A percentile compares a stretch with the other conserved stretches of the same genome.
Conservation (phyloP, 2,888 invertebrate species). For the Mesorhabditis spiculigera region DNA sequence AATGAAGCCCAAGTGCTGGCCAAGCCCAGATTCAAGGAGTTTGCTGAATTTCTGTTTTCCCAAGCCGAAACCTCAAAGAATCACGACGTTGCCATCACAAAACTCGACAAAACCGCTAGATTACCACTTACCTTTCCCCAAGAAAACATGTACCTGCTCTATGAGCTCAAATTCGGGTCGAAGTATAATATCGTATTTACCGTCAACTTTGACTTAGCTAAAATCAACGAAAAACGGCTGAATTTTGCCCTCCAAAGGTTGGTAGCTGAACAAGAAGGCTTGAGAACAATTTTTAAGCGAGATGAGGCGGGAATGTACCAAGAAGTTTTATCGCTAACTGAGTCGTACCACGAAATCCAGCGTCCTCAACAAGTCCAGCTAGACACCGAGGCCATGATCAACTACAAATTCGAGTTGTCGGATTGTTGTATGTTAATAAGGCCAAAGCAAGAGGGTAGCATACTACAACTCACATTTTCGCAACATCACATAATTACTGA, state of each 20-base stretch:
- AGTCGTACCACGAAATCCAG: constrained; percentile 23
- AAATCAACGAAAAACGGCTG: constrained; percentile 19
- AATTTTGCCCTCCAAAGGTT: constrained; percentile 22
- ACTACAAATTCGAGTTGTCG: constrained; percentile 20
- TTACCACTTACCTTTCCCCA: constrained; percentile 42
- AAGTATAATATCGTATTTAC: constrained; percentile 49
- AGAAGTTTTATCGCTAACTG: constrained; percentile 35
- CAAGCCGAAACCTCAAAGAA: background rate
- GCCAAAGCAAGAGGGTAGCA: background rate
- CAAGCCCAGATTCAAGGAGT: constrained; percentile 31
- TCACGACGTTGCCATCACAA: background rate
- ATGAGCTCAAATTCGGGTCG: constrained; percentile 27
- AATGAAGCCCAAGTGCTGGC: constrained; percentile 35
- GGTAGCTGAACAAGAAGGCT: constrained; percentile 30
- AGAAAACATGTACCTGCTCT: constrained; percentile 47
- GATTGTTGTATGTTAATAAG: background rate
- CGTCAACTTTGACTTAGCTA: constrained; percentile 20
- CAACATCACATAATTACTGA: constrained; percentile 55
- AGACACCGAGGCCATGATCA: constrained; percentile 2
- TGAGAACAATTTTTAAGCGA: constrained; percentile 29
- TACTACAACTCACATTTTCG: constrained; percentile 26
- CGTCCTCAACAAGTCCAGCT: constrained; percentile 13
- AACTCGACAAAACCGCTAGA: background rate
- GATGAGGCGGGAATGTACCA: constrained; percentile 14
- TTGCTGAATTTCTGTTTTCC: constrained; percentile 12